Evolutionary conservation across 2,888 invertebrate species (phyloP), one percentile per base, ranked within the genome.

Genomic region (Lycocerus yunnanus): DNA sequence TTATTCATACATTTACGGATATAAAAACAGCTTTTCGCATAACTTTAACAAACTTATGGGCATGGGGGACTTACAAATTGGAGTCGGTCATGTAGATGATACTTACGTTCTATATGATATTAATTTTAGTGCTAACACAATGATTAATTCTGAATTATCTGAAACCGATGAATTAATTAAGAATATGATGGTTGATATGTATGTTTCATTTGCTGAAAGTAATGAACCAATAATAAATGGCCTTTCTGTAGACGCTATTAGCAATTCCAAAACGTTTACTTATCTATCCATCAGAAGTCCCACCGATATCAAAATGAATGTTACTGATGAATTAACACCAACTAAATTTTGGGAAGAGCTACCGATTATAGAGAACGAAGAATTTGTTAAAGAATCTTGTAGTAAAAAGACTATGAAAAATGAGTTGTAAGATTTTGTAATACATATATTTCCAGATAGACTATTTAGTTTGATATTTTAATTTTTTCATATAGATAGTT

Each of bases 61-160:
- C 10, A 27, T 14, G 14, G 13, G 27, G 4, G 43, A 43, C 6
- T 6, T 69, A 27, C 15, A 43, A 3, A 13, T 43, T 63, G 71
- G 71, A 9, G 66, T 66, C 60, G n/a, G 11, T 24, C 71, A 71
- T 66, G 66, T 14, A 3, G 71, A 71, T 3, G 72, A 72, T 61
- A 15, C 27, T 18, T 14, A 13, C 10, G n/a, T 68, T 3, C 24
- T 72, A 6, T 61, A 72, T 43, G n/a, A 72, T 2, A 18, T 68
- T 1, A 43, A 14, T 68, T 4, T 58, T n/a, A 16, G 21, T 2
- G 8, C 4, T 21, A n/a, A 11, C 4, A 0, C 20, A n/a, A n/a
- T 15, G 3, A 71, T n/a, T n/a, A n/a, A 20, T n/a, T 15, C 15
- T 10, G 14, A 15, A n/a, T 63, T 72, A 15, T 9, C 21, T 13